Evolutionary conservation across 2,888 invertebrate genomes (phyloP), one percentile per base, ranked within the genome.

Genomic region (Cistogaster globosa): DNA sequence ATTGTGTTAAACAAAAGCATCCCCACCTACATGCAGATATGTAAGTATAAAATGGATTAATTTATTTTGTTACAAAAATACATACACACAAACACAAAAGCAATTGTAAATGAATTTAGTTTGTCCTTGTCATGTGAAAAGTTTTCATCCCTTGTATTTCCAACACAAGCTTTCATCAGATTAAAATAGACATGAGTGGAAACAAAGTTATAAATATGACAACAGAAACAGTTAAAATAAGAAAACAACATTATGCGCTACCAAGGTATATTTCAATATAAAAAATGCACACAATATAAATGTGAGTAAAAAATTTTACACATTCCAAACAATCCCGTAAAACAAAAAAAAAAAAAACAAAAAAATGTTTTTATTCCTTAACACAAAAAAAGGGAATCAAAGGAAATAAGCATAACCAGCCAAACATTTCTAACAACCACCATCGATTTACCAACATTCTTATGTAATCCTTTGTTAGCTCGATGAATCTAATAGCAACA

Each of bases 81-180:
- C 60, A 62, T 12, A 36, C 60, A 38, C n/a, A 22, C 26, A 26
- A 4, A 26, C 26, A 4, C 4, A 26, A 1, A 26, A 42, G 45
- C 72, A 53, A 60, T 5, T 68, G 20, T 67, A 26, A 26, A 42
- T 26, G 32, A 68, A 12, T 6, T 75, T 22, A 62, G 42, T 71
- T 45, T 75, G 82, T 82, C 85, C 85, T 85, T 85, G 85, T 85
- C 85, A 82, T 75, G 79, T 82, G 78, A 57, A 85, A 82, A 85
- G 82, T 85, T 85, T 82, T 85, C 82, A 85, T 85, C 85, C 82
- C 67, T 75, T 79, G 78, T 82, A 75, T 82, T 82, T 85, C 75
- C 78, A 81, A 85, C 78, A 85, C 81, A 26, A 79, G 85, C 82
- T 82, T 85, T 85, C 82, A 85, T 85, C 82, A 82, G 85, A 85